Evolutionary conservation across 2,888 invertebrate species (phyloP).

Genomic region (Drosophila infuscata): DNA sequence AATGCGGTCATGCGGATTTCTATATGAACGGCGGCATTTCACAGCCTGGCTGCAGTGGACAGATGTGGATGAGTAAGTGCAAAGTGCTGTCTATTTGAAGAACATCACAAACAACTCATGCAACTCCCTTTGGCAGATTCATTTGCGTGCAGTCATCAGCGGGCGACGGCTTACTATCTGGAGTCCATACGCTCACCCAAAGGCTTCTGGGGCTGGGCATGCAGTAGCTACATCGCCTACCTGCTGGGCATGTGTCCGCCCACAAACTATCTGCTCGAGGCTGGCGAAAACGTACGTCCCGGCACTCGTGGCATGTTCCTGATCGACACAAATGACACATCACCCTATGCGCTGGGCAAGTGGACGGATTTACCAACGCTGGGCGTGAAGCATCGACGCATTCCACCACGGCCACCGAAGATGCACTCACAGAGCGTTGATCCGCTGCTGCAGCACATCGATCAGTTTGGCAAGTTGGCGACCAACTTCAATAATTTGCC

Average conservation of each 20-base stretch:
- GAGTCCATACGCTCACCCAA: slow-evolving; percentile 88
- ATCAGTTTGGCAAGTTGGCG: slow-evolving; percentile 84
- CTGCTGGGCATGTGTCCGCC: slow-evolving; percentile 87
- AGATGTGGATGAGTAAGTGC: slow-evolving; percentile 79
- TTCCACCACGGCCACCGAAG: slow-evolving; percentile 32
- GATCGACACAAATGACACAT: slow-evolving; percentile 86
- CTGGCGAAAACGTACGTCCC: slow-evolving; percentile 86
- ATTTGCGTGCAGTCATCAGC: slow-evolving; percentile 88
- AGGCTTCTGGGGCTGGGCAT: slow-evolving; percentile 90
- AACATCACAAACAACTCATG: no score
- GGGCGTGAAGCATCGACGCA: slow-evolving; percentile 61
- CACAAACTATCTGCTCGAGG: slow-evolving; percentile 84
- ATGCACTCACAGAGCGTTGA: slow-evolving; percentile 63
- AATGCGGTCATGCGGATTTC: slow-evolving; percentile 90
- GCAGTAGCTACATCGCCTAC: slow-evolving; percentile 87
- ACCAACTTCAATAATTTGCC: slow-evolving; percentile 82
- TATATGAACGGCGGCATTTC: slow-evolving; percentile 90
- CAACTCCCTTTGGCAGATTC: slow-evolving; percentile 84
- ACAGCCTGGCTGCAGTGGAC: slow-evolving; percentile 88
- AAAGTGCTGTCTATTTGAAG: neutral
- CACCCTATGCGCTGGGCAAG: slow-evolving; percentile 88
- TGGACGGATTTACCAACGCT: slow-evolving; percentile 85
- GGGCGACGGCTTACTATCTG: slow-evolving; percentile 88
- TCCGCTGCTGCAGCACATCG: slow-evolving; percentile 80
- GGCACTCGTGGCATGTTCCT: slow-evolving; percentile 86